A percentile compares a stretch with the other conserved stretches of the same genome.
Conservation (phyloP, 2,888 invertebrate genomes). For the Drosophila austrosaltans region DNA sequence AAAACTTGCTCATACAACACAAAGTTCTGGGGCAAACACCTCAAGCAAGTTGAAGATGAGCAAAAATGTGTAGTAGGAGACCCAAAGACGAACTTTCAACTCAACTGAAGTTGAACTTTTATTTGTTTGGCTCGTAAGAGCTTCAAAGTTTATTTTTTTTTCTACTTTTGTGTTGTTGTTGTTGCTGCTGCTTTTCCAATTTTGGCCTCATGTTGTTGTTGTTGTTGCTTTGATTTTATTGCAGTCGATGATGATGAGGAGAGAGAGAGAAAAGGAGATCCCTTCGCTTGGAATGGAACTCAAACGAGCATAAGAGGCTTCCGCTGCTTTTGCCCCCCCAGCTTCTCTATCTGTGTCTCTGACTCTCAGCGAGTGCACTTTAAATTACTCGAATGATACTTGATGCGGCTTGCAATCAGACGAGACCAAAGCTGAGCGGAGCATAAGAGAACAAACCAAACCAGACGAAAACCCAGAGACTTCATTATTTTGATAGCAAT, state of each 20-base stretch:
- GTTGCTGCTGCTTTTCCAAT: constrained; percentile 32
- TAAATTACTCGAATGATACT: constrained; percentile 79
- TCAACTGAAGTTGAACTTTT: constrained; percentile 66
- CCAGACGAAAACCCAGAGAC: constrained; percentile 41
- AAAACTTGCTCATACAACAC: constrained; percentile 25
- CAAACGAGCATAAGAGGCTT: constrained; percentile 41
- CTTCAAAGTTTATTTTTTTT: constrained; percentile 54
- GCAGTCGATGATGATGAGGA: constrained; percentile 37
- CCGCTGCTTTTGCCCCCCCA: constrained; percentile 10
- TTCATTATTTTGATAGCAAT: constrained; percentile 79
- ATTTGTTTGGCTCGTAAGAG: constrained; percentile 68
- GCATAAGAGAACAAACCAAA: background rate
- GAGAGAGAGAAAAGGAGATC: background rate
- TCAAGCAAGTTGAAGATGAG: constrained; percentile 43
- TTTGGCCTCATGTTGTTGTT: constrained; percentile 27
- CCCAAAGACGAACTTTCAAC: constrained; percentile 35
- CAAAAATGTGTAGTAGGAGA: constrained; percentile 3
- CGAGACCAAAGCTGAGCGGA: background rate
- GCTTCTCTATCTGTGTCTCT: constrained; percentile 20
- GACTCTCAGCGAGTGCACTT: constrained; percentile 58
- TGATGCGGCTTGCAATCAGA: constrained; percentile 73
- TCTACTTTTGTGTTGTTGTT: constrained; percentile 18
- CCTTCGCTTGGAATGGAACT: constrained; percentile 33
- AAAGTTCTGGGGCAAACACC: constrained; percentile 68
- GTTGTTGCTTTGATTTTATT: constrained; percentile 59